Evolutionary conservation across 2,797 vertebrate genomes (phyloP).

Genomic region (Leontocebus nigricollis): DNA sequence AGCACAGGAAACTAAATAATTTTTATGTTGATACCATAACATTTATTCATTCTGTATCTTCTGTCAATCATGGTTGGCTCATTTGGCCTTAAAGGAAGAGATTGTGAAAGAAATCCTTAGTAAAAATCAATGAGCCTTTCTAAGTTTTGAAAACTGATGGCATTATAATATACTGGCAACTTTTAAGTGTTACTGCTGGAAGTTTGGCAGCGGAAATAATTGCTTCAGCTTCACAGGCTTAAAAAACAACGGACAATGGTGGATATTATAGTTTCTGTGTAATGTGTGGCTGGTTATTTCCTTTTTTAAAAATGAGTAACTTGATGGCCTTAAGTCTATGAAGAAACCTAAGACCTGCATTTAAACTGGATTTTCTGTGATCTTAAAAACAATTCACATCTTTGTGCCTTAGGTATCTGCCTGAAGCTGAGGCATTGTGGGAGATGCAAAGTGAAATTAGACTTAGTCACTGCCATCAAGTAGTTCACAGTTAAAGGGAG

Average conservation of each 20-base stretch:
- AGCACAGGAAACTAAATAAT: slow-evolving; percentile 1
- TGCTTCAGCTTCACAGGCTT: neutral
- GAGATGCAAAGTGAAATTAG: neutral
- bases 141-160: slow-evolving; percentile 59
- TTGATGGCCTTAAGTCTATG: neutral
- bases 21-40: neutral
- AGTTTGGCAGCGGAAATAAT: slow-evolving; percentile 57
- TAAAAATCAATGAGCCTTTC: slow-evolving; percentile 62
- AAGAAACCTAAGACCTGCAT: neutral
- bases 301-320: neutral
- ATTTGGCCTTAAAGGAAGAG: slow-evolving; percentile 52
- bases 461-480: neutral
- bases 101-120: slow-evolving; percentile 54
- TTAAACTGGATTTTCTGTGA: neutral
- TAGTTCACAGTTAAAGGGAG: neutral
- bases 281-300: neutral
- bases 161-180: slow-evolving; percentile 47
- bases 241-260: slow-evolving; percentile 49
- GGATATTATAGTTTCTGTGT: slow-evolving; percentile 53
- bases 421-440: neutral
- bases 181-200: slow-evolving; percentile 32
- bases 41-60: slow-evolving; percentile 29
- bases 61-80: slow-evolving; percentile 36
- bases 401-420: neutral
- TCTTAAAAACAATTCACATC: neutral